Base-by-base conservation (phyloP, 2,797 vertebrate species). In the Harpagifer antarcticus region DNA sequence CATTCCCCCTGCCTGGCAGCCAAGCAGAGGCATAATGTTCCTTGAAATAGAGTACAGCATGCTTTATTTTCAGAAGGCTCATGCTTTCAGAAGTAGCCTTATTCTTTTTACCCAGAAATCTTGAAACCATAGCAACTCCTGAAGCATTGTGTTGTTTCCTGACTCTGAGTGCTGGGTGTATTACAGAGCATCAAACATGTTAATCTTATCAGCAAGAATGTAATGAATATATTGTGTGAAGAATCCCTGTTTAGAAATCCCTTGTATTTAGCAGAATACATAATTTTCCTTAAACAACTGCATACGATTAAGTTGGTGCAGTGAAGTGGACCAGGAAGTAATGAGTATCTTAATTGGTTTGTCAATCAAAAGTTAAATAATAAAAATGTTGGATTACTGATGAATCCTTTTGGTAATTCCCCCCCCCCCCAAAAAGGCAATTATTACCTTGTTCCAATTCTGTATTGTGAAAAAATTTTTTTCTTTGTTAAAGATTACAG, bases 11-110 rank as follows among this genome's bases (percentile, higher is more conserved):
- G 50, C 40, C 62, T 84, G 85, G 82, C 83, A 85, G 85, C 49
- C 75, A 64, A 59, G 70, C 81, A 76, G 73, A 68, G 74, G 69
- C 85, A 89, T 88, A 77, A 87, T 85, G 81, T 81, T 75, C 74
- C 84, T 88, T 86, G 87, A 92, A 90, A 90, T 91, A 85, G 74
- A 77, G 68, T 19, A 67, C 53, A 77, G 69, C 52, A 62, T 59
- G 75, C 64, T 87, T 84, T 89, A 89, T 82, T 88, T 88, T 88
- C 83, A 80, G 77, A 37, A 59, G 65, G 52, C 72, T 72, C 20
- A 37, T 9, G 7, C 33, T 37, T 27, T 27, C 23, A 27, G 23
- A 76, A 68, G 52, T 33, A 37, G 33, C 33, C 33, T 37, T 37
- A 9, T 37, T 37, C 8, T 37, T 74, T 85, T 73, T 68, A 79